Base-by-base conservation (phyloP, 2,888 invertebrate species). In the Bombyx huttoni region DNA sequence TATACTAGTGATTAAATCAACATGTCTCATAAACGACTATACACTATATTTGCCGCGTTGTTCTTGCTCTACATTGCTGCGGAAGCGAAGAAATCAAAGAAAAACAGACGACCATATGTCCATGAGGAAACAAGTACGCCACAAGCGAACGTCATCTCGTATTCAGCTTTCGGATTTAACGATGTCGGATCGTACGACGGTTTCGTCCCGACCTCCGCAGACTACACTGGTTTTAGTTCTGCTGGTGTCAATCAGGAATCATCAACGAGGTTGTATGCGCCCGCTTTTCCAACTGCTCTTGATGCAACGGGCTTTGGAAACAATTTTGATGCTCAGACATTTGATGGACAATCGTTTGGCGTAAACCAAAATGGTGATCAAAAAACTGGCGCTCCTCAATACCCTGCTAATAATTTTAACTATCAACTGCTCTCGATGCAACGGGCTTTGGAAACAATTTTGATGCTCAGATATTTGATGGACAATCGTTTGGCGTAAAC, bases 81-180 rank as follows among this genome's bases (percentile, higher is more conserved):
- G 51, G 64, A 73, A 53, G 78, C 70, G 49, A 87, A 78, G 58
- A 85, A 76, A 65, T 56, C 64, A 0, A 82, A 70, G 57, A 81
- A 72, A 63, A 70, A 50, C 53, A 83, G 80, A 64, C 68, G 70
- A 48, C 73, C 75, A 0, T 77, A 73, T 58, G 67, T 71, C 51
- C 75, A 75, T 48, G 78, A 79, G 13, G 76, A 78, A 46, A 72
- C 73, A 45, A 70, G 74, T 6, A 78, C 75, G 12, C 76, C 81
- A 6, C 80, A 84, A 55, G 85, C 87, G 9, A 85, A 73, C 60
- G 84, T 88, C 8, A 78, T 87, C 9, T 80, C 87, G 1, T 87
- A 87, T 61, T 86, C 88, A 1, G 83, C 81, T 47, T 88, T 85
- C 51, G 88, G 87, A 50, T 84, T 86, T 58, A 85, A 86, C 49